phyloP scores from a whole-genome alignment of 2,113 vertebrate genomes.

The Atherinomorus stipes region DNA sequence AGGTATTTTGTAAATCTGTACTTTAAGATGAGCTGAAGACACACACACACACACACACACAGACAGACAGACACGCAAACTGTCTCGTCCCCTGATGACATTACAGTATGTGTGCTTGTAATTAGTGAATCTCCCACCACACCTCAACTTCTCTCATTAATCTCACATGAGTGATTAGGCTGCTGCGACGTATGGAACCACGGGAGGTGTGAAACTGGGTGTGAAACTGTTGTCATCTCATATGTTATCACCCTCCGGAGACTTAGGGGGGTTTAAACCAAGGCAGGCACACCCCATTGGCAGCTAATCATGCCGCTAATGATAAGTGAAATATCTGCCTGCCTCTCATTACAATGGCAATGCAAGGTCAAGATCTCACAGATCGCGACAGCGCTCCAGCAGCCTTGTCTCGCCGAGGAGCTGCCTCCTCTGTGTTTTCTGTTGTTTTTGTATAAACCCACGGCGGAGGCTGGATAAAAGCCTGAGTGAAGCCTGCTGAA shows the following conservation, averaged over 20 bases:
- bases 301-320: slow-evolving; percentile 78
- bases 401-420: not conserved
- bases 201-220: slow-evolving; percentile 76
- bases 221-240: slow-evolving; percentile 81
- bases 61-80: slow-evolving; percentile 25
- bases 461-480: slow-evolving; percentile 29
- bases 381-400: slow-evolving; percentile 2
- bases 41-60: slow-evolving; percentile 14
- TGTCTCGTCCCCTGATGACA: slow-evolving; percentile 41
- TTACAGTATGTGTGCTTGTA: slow-evolving; percentile 56
- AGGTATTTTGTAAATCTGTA: slow-evolving; percentile 13
- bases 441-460: slow-evolving; percentile 37
- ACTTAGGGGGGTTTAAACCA: slow-evolving; percentile 64
- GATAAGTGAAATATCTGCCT: slow-evolving; percentile 70
- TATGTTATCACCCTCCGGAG: slow-evolving; percentile 75
- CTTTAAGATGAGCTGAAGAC: slow-evolving; percentile 33
- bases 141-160: slow-evolving; percentile 79
- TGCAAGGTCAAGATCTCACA: slow-evolving; percentile 65
- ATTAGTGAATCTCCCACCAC: slow-evolving; percentile 73
- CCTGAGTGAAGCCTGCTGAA: slow-evolving; percentile 30
- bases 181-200: slow-evolving; percentile 67
- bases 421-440: not conserved
- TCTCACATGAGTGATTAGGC: slow-evolving; percentile 80
- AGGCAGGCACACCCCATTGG: slow-evolving; percentile 74
- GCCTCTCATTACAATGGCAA: slow-evolving; percentile 55